A percentile compares a stretch with the other conserved stretches of the same genome.
Evolutionary conservation across 2,888 invertebrate species (phyloP).

Genomic region (Himalopsyche kuldschensis): DNA sequence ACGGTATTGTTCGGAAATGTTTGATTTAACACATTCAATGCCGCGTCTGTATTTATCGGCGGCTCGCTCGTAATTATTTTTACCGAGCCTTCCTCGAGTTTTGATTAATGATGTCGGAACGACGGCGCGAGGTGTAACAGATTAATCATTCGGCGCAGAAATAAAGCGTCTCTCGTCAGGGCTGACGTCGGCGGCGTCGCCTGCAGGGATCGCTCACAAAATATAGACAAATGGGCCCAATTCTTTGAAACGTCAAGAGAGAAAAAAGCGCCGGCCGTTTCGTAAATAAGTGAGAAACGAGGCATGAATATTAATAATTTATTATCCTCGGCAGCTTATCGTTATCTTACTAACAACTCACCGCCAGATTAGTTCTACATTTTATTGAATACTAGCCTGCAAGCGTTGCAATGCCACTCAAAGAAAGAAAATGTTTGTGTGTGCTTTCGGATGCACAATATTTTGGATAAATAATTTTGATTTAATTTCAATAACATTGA

Average conservation of each 20-base stretch:
- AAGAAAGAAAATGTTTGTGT: too few relatives aligned
- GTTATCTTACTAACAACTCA: neutral
- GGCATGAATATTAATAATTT: conserved; percentile 38
- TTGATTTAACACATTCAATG: conserved; percentile 1
- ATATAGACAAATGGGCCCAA: conserved; percentile 36
- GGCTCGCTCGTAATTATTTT: neutral
- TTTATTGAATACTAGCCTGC: too few relatives aligned
- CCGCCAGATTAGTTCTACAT: neutral
- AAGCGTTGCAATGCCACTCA: too few relatives aligned
- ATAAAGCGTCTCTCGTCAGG: conserved; percentile 23
- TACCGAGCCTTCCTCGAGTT: conserved; percentile 9
- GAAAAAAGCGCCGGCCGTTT: conserved; percentile 16
- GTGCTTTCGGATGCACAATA: too few relatives aligned
- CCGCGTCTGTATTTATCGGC: conserved; percentile 6
- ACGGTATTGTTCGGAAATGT: neutral
- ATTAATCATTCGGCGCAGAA: conserved; percentile 35
- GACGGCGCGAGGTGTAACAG: conserved; percentile 33
- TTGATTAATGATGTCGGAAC: conserved; percentile 33
- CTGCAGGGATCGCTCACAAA: conserved; percentile 34
- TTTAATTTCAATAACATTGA: too few relatives aligned
- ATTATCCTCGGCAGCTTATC: conserved; percentile 17
- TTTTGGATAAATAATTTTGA: too few relatives aligned
- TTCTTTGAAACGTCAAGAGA: conserved; percentile 36
- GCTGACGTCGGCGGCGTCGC: conserved; percentile 26
- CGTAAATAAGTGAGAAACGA: conserved; percentile 30